These are phyloP conservation scores for Triplophysa tibetana DNA, from an alignment of 2,113 vertebrate species.

Conservation along the genomic window DNA sequence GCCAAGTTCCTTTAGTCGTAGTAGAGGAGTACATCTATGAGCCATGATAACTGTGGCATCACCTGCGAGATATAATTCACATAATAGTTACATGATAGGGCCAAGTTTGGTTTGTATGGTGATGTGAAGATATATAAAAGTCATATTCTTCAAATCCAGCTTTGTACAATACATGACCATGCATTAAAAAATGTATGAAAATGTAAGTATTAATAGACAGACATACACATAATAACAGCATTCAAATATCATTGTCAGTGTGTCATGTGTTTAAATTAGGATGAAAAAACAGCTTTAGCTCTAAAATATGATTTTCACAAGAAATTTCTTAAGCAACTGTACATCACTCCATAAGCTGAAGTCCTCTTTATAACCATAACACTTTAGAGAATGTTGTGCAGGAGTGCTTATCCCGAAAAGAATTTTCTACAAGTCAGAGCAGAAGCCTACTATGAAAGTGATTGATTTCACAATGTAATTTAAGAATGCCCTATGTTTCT, in stretches of 20 bases:
- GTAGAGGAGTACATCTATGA: slow-evolving; percentile 85
- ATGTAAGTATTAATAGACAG: no score
- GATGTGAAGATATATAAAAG: no score
- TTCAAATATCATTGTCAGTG: neutral
- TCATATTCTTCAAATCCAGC: no score
- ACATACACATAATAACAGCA: no score
- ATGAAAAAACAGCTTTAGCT: no score
- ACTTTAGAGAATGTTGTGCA: neutral
- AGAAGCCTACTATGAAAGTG: neutral
- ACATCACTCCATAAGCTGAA: neutral
- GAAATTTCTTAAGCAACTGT: neutral
- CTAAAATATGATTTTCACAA: no score
- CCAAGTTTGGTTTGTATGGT: no score
- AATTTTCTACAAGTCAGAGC: slow-evolving; percentile 6
- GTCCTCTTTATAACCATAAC: neutral
- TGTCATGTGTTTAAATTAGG: neutral
- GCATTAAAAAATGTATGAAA: no score
- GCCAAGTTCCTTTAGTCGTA: slow-evolving; percentile 80
- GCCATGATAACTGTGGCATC: slow-evolving; percentile 91
- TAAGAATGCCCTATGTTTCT: neutral
- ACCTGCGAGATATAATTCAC: slow-evolving; percentile 68
- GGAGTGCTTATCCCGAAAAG: neutral
- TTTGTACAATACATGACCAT: no score
- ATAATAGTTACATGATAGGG: no score
- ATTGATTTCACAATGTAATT: slow-evolving; percentile 18